Base-by-base conservation (phyloP, 30 jellyfish, hydroid and myxozoan genomes). In the Sanderia malayensis region DNA sequence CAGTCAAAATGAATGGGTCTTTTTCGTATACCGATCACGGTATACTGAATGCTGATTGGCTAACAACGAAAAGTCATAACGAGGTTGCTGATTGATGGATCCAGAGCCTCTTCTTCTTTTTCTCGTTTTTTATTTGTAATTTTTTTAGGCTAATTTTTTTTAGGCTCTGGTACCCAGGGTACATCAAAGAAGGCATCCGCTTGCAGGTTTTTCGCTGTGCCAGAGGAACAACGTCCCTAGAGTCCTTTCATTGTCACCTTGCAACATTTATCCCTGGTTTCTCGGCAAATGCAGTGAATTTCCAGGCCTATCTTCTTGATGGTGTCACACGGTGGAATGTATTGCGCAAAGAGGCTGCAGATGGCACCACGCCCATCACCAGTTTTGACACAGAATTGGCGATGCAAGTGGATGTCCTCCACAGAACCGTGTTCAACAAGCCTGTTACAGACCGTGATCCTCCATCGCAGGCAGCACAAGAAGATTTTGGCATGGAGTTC, bases 141-240 rank as follows among this genome's bases (percentile, higher is more conserved):
- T n/a, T n/a, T n/a, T n/a, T n/a, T n/a, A n/a, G n/a, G n/a, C n/a
- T n/a, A n/a, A n/a, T n/a, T n/a, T n/a, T n/a, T n/a, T n/a, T n/a
- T n/a, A n/a, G n/a, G n/a, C n/a, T n/a, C n/a, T n/a, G n/a, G n/a
- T n/a, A n/a, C n/a, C n/a, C n/a, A n/a, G n/a, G n/a, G n/a, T n/a
- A n/a, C n/a, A n/a, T n/a, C n/a, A n/a, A n/a, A 44, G 94, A 81
- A 1, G 70, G 46, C 34, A 26, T 2, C 24, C 20, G 22, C 41
- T 47, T 70, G 73, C 86, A 81, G 67, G 86, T 81, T 21, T 70
- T 31, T 60, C 67, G 94, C 13, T 81, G 94, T 61, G 86, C 81
- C 57, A 44, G 86, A 46, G 94, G 86, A 17, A 23, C 80, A 15
- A 81, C 79, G 32, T 69, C 94, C 4, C 2, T 81, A 70, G 79